phyloP scores from a whole-genome alignment of 2,888 invertebrate species.

The Notodonta ziczac region DNA sequence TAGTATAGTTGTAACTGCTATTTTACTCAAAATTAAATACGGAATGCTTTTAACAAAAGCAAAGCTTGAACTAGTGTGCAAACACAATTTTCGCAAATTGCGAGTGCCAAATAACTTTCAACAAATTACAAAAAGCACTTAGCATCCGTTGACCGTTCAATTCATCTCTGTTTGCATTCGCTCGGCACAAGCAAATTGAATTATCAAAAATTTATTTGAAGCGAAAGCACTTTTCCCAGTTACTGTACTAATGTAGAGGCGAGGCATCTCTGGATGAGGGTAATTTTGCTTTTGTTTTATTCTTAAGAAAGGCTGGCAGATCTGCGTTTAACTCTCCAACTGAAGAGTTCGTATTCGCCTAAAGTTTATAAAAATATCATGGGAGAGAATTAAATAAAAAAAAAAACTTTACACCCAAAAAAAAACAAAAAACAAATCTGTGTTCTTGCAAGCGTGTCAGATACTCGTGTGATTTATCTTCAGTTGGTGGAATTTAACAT shows the following conservation, averaged over 20 bases:
- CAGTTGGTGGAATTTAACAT: no score
- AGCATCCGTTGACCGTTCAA: conserved; percentile 12
- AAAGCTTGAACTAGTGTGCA: not conserved
- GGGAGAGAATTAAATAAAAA: no score
- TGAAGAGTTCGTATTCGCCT: no score
- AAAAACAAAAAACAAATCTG: no score
- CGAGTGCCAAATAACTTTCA: conserved; percentile 16
- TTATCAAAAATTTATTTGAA: conserved; percentile 33
- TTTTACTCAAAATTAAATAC: not conserved
- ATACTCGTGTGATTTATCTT: no score
- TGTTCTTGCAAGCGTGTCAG: no score
- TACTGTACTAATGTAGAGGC: not conserved
- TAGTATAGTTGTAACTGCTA: no score
- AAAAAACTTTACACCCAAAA: no score
- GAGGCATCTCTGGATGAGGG: not conserved
- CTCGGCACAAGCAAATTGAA: conserved; percentile 26
- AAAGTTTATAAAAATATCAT: no score
- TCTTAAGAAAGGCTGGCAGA: not conserved
- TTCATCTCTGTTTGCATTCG: conserved; percentile 16
- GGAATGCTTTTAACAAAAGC: not conserved
- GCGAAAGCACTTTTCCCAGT: not conserved
- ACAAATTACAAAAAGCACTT: conserved; percentile 21
- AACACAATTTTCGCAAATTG: conserved; percentile 2
- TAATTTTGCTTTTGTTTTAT: not conserved
- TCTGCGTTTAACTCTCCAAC: not conserved